Evolutionary conservation across 2,797 vertebrate species (phyloP), one percentile per base, ranked within the genome.

Genomic region (Eremophila alpestris): DNA sequence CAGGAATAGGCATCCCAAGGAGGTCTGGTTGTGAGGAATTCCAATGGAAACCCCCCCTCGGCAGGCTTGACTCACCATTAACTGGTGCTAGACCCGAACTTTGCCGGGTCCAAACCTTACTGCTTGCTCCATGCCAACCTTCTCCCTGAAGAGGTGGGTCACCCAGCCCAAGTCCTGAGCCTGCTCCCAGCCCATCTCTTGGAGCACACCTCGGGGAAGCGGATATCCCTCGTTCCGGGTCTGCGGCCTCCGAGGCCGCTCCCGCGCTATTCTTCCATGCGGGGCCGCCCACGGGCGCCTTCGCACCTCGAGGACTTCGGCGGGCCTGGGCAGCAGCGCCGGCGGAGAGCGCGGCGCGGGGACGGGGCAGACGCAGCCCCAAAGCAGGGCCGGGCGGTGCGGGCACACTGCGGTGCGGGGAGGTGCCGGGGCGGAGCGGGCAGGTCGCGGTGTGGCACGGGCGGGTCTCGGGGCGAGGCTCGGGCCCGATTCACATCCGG

Each of bases 401-500:
- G 58, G 27, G 23, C 36, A 22, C 21, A 46, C 20, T 24, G 26
- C 29, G 51, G 23, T n/a, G 18, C 30, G 10, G 22, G 24, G 18
- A 41, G 16, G 51, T 30, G 29, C 17, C 18, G 52, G 19, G 19
- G 52, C 19, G 13, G 32, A 20, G 14, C 23, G 38, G 29, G 1
- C 69, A 4, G 40, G 19, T 14, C n/a, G 9, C 70, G 41, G 11
- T 8, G 26, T 17, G 41, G 21, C 34, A 3, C 51, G 60, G 60
- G 22, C 40, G 13, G 26, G 21, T 7, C 51, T 18, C 27, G 18
- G 52, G 87, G 87, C 32, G 67, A 58, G 30, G 41, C 68, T 32
- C 29, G 92, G 94, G 3, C 3, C 83, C 46, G 3, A 89, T 89
- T 94, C 96, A 98, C 98, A 98, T 98, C 98, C 98, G 98, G 98